phyloP scores from a whole-genome alignment of 2,888 invertebrate genomes.

The Liopterus haemorrhoidalis region DNA sequence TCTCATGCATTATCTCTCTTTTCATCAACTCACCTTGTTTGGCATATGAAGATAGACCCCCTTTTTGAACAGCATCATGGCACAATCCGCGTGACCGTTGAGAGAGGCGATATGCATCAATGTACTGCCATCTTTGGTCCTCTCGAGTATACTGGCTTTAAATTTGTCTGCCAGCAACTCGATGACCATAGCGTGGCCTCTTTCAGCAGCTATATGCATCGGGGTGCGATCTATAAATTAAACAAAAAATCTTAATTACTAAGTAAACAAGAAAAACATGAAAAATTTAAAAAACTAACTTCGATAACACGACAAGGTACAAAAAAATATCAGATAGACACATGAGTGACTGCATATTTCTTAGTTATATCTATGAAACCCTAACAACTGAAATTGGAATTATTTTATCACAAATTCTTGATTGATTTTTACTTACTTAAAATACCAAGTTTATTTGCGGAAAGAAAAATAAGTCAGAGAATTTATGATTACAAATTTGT shows the following conservation, averaged over 20 bases:
- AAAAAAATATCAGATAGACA: not conserved
- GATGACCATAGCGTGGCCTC: constrained; percentile 92
- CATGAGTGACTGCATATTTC: not conserved
- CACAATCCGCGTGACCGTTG: constrained; percentile 96
- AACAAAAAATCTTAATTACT: constrained; percentile 26
- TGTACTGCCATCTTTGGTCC: constrained; percentile 97
- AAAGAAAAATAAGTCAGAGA: not conserved
- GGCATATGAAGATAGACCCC: constrained; percentile 99
- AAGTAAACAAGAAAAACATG: constrained; percentile 16
- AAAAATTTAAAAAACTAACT: not conserved
- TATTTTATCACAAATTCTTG: constrained; percentile 2
- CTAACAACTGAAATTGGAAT: constrained; percentile 5
- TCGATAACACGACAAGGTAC: not conserved
- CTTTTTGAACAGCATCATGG: constrained; percentile 96
- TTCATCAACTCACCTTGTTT: constrained; percentile 77
- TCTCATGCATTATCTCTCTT: too few species aligned
- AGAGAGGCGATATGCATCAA: constrained; percentile 97
- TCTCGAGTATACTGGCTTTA: constrained; percentile 91
- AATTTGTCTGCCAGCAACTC: constrained; percentile 96
- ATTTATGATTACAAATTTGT: constrained; percentile 1
- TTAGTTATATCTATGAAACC: not conserved
- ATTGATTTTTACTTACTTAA: not conserved
- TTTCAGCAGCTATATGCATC: constrained; percentile 95
- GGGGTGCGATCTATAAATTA: constrained; percentile 78
- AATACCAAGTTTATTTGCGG: not conserved